These are phyloP conservation scores for Maconellicoccus hirsutus DNA, from an alignment of 1,140 invertebrate genomes.

Conservation along the genomic window DNA sequence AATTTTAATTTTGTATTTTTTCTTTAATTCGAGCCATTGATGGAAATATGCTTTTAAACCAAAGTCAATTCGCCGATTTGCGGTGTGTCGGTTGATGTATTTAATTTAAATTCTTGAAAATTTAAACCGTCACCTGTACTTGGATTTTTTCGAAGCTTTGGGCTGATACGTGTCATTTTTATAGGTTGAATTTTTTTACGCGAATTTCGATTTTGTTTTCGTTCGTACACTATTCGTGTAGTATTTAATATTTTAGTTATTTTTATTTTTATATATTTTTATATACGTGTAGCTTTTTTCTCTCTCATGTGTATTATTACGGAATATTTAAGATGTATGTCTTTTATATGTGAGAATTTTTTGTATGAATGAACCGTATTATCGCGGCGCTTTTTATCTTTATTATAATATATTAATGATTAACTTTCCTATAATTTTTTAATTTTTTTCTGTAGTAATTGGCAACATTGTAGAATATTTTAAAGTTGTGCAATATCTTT, in stretches of 20 bases:
- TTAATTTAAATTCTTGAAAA: background rate
- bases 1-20: background rate
- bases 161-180: background rate
- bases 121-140: background rate
- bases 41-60: no score
- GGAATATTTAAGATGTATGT: background rate
- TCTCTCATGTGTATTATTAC: background rate
- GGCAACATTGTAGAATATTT: background rate
- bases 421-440: background rate
- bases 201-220: background rate
- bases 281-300: conserved; percentile 6
- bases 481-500: background rate
- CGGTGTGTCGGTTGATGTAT: no score
- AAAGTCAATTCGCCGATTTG: no score
- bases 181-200: conserved; percentile 3
- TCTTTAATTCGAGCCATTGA: no score
- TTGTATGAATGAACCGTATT: background rate
- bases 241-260: background rate
- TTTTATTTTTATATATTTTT: conserved; percentile 6
- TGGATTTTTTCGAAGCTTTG: background rate
- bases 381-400: background rate
- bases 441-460: conserved; percentile 1
- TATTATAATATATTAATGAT: background rate
- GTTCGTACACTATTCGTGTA: background rate
- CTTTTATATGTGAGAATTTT: background rate